phyloP scores from a whole-genome alignment of 2,888 invertebrate genomes.

The Orthosia incerta region DNA sequence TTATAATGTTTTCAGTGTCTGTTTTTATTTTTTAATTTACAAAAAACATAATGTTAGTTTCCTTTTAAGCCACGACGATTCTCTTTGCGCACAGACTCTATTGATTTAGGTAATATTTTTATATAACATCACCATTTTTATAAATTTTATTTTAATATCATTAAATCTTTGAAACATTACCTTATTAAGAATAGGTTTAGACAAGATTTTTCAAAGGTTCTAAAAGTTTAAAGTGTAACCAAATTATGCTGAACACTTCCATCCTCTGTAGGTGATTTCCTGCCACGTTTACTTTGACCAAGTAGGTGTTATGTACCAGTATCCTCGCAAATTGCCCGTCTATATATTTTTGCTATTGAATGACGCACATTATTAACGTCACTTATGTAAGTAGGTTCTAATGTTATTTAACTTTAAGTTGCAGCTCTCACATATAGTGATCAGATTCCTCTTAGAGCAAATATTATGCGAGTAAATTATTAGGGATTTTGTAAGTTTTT shows the following conservation, averaged over 20 bases:
- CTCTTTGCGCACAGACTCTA: no score
- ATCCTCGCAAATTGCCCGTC: not conserved
- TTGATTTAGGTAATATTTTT: no score
- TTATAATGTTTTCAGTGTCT: no score
- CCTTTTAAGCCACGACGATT: no score
- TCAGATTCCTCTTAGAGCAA: not conserved
- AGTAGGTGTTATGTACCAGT: not conserved
- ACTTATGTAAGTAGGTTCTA: conserved; percentile 4
- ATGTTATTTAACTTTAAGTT: conserved; percentile 3
- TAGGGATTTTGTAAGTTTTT: no score
- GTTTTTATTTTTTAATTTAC: no score
- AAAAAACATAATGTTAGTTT: no score
- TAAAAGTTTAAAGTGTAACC: not conserved
- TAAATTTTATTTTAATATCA: no score
- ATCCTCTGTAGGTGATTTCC: not conserved
- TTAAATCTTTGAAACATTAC: no score
- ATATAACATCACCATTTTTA: no score
- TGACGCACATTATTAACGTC: conserved; percentile 27
- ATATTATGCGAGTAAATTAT: no score
- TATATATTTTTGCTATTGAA: not conserved
- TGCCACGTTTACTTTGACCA: not conserved
- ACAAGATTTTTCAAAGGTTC: not conserved
- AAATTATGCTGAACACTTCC: not conserved
- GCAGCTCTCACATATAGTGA: not conserved
- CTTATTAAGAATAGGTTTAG: no score